phyloP scores from a whole-genome alignment of 2,797 vertebrate genomes.

The Streptopelia turtur region DNA sequence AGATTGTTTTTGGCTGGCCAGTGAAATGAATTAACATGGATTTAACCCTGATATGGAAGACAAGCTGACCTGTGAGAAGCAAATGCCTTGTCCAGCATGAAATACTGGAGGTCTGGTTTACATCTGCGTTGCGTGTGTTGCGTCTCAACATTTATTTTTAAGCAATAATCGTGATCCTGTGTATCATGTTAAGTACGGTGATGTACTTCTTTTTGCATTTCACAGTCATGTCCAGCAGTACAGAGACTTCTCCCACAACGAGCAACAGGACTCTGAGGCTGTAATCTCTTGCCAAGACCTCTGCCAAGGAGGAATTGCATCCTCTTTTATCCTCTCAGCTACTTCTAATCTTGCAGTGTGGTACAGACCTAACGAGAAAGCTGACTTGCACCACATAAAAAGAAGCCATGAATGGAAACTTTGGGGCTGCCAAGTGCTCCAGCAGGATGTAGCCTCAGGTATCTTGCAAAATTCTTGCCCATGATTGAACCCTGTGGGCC shows the following conservation, averaged over 20 bases:
- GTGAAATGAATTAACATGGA: not conserved
- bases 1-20: not conserved
- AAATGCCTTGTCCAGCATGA: not conserved
- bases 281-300: not conserved
- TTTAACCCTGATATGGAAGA: not conserved
- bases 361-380: not conserved
- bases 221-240: not conserved
- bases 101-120: not conserved
- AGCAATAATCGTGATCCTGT: not conserved
- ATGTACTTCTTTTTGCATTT: not conserved
- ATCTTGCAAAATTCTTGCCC: not conserved
- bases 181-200: not conserved
- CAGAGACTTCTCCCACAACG: not conserved
- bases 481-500: accelerated
- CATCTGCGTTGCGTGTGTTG: accelerated
- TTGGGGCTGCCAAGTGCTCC: accelerated
- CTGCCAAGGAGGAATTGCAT: not conserved
- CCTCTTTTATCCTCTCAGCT: not conserved
- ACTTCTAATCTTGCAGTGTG: not conserved
- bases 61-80: not conserved
- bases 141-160: not conserved
- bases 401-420: not conserved
- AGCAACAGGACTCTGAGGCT: not conserved
- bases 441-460: not conserved
- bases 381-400: not conserved